Conservation (phyloP, 2,113 vertebrate species). For the Rhinogobius similis region DNA sequence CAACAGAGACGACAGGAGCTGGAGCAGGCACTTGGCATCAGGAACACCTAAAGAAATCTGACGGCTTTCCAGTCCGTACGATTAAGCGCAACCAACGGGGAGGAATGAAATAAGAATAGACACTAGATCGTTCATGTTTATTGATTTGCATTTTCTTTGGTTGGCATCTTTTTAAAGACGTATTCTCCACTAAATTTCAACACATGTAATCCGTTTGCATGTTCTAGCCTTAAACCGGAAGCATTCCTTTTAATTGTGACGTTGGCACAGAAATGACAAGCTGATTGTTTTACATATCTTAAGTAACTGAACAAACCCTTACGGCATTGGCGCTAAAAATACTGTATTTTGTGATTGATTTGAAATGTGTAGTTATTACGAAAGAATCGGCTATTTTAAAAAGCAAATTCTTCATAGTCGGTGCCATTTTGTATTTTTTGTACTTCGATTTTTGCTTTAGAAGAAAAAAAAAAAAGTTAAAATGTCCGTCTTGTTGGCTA, state of each 20-base stretch:
- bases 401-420: neutral
- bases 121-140: conserved; percentile 33
- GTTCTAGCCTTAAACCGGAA: conserved; percentile 49
- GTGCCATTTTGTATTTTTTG: conserved; percentile 36
- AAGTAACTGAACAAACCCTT: conserved; percentile 24
- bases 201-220: conserved; percentile 22
- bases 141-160: conserved; percentile 22
- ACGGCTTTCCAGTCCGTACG: conserved; percentile 2
- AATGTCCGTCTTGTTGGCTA: conserved; percentile 75
- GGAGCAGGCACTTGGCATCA: conserved; percentile 97
- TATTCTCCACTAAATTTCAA: neutral
- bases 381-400: neutral
- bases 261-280: neutral
- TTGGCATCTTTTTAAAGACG: conserved; percentile 17
- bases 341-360: conserved; percentile 22
- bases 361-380: neutral
- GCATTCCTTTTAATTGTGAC: conserved; percentile 57
- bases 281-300: conserved; percentile 3
- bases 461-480: conserved; percentile 50
- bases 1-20: conserved; percentile 96
- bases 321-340: too few species aligned
- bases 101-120: conserved; percentile 39
- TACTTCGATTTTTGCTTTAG: conserved; percentile 49
- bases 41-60: conserved; percentile 83
- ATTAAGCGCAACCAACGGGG: conserved; percentile 10